phyloP scores from a whole-genome alignment of 2,797 vertebrate species.

The Falco peregrinus region DNA sequence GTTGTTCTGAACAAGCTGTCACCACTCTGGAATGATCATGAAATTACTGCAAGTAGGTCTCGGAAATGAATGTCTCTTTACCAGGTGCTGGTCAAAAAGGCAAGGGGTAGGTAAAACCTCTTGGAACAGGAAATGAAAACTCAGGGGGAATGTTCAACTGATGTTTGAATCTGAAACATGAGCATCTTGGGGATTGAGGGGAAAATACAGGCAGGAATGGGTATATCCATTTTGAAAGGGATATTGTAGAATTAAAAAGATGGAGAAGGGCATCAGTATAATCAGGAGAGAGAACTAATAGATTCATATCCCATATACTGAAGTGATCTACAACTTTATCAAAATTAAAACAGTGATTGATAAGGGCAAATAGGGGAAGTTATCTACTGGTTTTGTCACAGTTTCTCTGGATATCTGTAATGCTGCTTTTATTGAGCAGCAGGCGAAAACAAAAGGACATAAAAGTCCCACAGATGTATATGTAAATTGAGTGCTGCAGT shows the following conservation, averaged over 20 bases:
- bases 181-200: not conserved
- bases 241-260: not conserved
- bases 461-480: not conserved
- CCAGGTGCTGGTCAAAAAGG: not conserved
- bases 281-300: not conserved
- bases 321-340: not conserved
- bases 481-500: not conserved
- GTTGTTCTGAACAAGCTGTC: constrained; percentile 1
- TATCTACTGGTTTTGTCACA: not conserved
- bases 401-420: not conserved
- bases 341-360: not conserved
- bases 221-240: not conserved
- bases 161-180: not conserved
- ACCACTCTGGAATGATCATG: not conserved
- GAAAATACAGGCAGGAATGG: not conserved
- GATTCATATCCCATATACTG: not conserved
- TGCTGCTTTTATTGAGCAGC: not conserved
- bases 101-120: not conserved
- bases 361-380: not conserved
- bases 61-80: not conserved
- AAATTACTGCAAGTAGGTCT: not conserved
- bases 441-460: not conserved
- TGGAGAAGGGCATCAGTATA: not conserved
- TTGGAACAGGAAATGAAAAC: not conserved
- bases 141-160: rapidly evolving